A percentile compares a stretch with the other conserved stretches of the same genome.
phyloP scores from a whole-genome alignment of 2,888 invertebrate genomes.

The Papilio elwesi region DNA sequence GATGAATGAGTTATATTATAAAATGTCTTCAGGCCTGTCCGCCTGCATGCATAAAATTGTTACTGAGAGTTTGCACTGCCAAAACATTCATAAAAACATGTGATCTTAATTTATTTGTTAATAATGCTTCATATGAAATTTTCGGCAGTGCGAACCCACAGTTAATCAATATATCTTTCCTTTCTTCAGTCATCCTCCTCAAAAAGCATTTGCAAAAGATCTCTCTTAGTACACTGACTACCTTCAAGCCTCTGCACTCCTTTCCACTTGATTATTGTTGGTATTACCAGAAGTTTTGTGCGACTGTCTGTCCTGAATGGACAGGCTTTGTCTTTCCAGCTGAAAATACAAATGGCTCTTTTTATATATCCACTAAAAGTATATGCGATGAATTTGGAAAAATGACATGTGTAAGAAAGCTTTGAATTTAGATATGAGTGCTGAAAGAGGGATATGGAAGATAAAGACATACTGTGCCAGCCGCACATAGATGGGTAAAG shows the following conservation, averaged over 20 bases:
- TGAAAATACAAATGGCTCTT: constrained; percentile 64
- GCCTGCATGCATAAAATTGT: constrained; percentile 1
- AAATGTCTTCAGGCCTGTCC: background rate
- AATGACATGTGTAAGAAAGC: too few relatives aligned
- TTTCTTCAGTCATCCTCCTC: constrained; percentile 85
- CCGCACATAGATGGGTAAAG: too few relatives aligned
- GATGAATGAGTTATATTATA: background rate
- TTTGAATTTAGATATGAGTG: too few relatives aligned
- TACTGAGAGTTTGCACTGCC: background rate
- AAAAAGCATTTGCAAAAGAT: constrained; percentile 91
- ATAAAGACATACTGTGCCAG: too few relatives aligned
- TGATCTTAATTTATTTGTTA: too few relatives aligned
- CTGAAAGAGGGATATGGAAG: too few relatives aligned
- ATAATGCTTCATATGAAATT: too few relatives aligned
- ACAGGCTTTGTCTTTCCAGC: constrained; percentile 93
- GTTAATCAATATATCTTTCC: background rate
- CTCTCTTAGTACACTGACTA: constrained; percentile 88
- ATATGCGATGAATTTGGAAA: background rate
- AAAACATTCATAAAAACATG: too few relatives aligned
- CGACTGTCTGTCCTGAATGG: constrained; percentile 91
- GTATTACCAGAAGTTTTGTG: constrained; percentile 90
- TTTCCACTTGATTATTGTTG: constrained; percentile 92
- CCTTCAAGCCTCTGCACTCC: constrained; percentile 91
- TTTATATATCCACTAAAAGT: constrained; percentile 30
- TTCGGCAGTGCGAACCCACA: too few relatives aligned